These are phyloP conservation scores for Dugesia japonica DNA, from an alignment of 2,888 invertebrate genomes.

Conservation along the genomic window DNA sequence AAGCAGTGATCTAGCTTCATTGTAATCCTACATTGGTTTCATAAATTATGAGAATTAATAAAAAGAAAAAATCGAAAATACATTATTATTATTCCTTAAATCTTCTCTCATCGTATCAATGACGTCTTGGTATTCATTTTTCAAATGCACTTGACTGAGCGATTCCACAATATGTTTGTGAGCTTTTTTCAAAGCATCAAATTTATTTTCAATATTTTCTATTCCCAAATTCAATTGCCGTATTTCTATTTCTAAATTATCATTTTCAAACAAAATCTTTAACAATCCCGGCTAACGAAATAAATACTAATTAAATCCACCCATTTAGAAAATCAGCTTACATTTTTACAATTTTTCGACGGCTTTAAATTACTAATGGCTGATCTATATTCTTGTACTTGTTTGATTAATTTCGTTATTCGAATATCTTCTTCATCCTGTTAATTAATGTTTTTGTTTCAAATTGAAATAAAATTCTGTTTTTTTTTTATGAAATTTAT, in stretches of 20 bases:
- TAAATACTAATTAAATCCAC: too few relatives aligned
- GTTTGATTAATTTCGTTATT: too few relatives aligned
- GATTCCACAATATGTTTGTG: not conserved
- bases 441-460: too few relatives aligned
- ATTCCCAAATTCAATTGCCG: not conserved
- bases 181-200: not conserved
- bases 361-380: too few relatives aligned
- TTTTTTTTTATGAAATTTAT: too few relatives aligned
- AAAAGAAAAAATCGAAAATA: too few relatives aligned
- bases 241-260: not conserved
- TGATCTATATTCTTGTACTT: too few relatives aligned
- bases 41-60: too few relatives aligned
- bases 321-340: too few relatives aligned
- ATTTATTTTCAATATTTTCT: not conserved
- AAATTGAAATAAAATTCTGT: too few relatives aligned
- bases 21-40: not conserved
- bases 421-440: too few relatives aligned
- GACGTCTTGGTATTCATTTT: not conserved
- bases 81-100: not conserved
- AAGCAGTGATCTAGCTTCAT: constrained; percentile 14
- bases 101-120: constrained; percentile 1
- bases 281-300: not conserved
- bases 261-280: not conserved
- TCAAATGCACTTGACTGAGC: not conserved
- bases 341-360: too few relatives aligned